phyloP scores from a whole-genome alignment of 2,113 vertebrate species.

The Hydropotes inermis region DNA sequence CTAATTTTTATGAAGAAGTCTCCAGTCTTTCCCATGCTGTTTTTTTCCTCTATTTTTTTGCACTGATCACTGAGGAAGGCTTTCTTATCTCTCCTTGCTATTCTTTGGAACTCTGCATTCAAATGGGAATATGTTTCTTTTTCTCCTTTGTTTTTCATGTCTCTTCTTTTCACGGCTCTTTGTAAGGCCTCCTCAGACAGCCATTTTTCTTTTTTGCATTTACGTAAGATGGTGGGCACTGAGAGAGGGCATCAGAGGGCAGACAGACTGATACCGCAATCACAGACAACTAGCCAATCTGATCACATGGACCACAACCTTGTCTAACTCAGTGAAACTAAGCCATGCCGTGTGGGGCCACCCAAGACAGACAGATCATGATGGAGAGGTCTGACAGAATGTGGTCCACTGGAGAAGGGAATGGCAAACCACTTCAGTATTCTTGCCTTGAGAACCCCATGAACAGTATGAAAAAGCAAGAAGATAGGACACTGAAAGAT shows the following conservation, averaged over 20 bases:
- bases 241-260: neutral
- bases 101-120: neutral
- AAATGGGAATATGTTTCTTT: neutral
- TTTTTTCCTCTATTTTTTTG: neutral
- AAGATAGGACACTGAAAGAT: neutral
- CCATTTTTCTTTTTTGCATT: neutral
- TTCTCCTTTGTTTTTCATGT: neutral
- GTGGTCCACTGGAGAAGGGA: neutral
- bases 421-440: neutral
- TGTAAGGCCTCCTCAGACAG: neutral
- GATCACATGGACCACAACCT: neutral
- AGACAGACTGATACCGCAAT: neutral
- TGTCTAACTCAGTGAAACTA: neutral
- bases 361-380: rapidly evolving
- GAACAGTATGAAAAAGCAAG: neutral
- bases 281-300: neutral
- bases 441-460: neutral
- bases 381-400: neutral
- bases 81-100: neutral
- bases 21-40: neutral
- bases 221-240: neutral
- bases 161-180: neutral
- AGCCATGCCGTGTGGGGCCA: neutral
- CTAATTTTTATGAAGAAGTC: no score
- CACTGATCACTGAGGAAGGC: neutral